phyloP scores from a whole-genome alignment of 2,113 vertebrate species.

The Calyptommatus sinebrachiatus region DNA sequence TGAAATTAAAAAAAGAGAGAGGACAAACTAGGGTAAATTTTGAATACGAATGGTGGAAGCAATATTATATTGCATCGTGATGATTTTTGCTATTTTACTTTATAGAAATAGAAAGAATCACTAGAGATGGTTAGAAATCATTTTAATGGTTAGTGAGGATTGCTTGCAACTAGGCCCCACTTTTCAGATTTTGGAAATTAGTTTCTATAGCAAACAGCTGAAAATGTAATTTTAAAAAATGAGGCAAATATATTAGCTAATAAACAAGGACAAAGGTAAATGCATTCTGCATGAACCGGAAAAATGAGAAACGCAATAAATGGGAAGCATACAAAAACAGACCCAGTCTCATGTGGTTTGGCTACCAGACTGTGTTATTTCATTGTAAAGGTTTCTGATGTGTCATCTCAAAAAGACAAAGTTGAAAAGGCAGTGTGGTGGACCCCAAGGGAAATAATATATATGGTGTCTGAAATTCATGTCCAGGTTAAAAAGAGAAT shows the following conservation, averaged over 20 bases:
- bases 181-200: conserved; percentile 38
- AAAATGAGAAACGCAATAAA: conserved; percentile 24
- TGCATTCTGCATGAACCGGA: not conserved
- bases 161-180: conserved; percentile 34
- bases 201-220: conserved; percentile 20
- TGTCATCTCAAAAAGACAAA: not conserved
- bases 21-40: conserved; percentile 30
- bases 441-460: conserved; percentile 5
- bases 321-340: not conserved
- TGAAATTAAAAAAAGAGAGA: conserved; percentile 35
- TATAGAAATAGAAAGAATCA: conserved; percentile 28
- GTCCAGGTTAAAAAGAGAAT: too few relatives aligned
- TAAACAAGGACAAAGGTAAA: not conserved
- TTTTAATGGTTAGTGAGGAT: conserved; percentile 23
- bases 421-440: not conserved
- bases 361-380: not conserved
- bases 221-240: conserved; percentile 16
- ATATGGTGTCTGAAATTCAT: not conserved
- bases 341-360: not conserved
- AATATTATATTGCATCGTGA: conserved; percentile 28
- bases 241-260: conserved; percentile 36
- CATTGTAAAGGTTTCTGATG: not conserved
- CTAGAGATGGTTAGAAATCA: conserved; percentile 34
- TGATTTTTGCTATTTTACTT: conserved; percentile 28
- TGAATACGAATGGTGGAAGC: conserved; percentile 15